Evolutionary conservation across 2,888 invertebrate genomes (phyloP), one percentile per base, ranked within the genome.

Genomic region (Melieria picta): DNA sequence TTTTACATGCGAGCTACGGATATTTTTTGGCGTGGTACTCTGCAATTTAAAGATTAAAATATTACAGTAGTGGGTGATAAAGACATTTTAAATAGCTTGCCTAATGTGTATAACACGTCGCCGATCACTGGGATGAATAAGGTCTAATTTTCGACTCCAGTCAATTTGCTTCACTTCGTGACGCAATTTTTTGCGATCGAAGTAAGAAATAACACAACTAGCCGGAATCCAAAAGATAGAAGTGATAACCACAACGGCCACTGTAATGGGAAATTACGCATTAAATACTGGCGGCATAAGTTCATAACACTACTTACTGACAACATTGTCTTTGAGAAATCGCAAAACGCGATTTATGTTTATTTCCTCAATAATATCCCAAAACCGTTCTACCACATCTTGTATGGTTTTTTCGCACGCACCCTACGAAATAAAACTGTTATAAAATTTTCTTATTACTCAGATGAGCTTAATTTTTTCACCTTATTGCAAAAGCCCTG

Each of bases 311-410:
- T 74, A 84, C 87, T 84, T 94, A 72, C 97, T 96, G 48, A 98
- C 97, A 75, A 97, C 95, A 85, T 97, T 97, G 87, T 97, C 96
- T 72, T 94, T 92, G 66, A 97, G 89, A 85, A 97, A 96, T 66
- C 94, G 90, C 79, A 96, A 89, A 79, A 96, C 95, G 83, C 95
- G 95, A 85, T 96, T 97, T 73, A 97, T 96, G 86, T 96, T 96
- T 72, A 97, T 96, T 82, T 97, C 96, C 87, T 98, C 97, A 75
- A 98, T 97, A 65, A 98, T 97, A 84, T 97, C 96, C 97, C 98
- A 98, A 87, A 98, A 96, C 47, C 98, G 90, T 86, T 97, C 96
- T 9, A 98, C 96, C 43, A 98, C 95, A 84, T 98, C 97, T 84
- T 96, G 96, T 74, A 96, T 94, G 0, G 96, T 96, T 87, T 97